phyloP scores from a whole-genome alignment of 2,797 vertebrate species.

The Phoxinus dragarum region DNA sequence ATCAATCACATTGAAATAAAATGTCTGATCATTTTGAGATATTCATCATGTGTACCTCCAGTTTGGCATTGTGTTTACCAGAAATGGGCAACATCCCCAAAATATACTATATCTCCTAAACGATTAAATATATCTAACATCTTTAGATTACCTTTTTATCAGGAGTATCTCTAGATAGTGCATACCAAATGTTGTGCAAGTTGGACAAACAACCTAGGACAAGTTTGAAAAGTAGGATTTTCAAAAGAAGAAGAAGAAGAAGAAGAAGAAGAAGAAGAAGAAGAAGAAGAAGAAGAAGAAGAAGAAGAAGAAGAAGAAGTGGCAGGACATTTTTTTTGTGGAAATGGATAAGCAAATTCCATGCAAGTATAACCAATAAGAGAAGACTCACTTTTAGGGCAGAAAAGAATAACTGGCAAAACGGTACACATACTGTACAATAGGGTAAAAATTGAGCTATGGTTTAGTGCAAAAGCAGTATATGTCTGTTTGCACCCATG shows the following conservation, averaged over 20 bases:
- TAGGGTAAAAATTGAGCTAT: neutral
- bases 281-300: too few relatives aligned
- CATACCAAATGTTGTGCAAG: neutral
- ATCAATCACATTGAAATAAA: neutral
- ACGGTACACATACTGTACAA: neutral
- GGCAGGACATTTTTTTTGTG: neutral
- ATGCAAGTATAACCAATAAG: neutral
- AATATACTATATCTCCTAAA: too few relatives aligned
- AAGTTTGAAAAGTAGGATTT: neutral
- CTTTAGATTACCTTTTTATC: neutral
- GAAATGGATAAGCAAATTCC: neutral
- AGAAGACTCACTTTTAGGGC: neutral
- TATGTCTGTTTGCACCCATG: neutral
- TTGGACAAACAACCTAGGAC: neutral
- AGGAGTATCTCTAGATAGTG: neutral
- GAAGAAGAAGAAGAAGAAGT: neutral
- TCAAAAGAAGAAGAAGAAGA: too few relatives aligned
- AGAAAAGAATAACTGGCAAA: neutral
- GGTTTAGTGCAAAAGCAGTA: neutral
- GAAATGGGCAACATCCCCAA: neutral
- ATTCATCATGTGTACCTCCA: neutral
- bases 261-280: neutral
- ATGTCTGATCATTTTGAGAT: neutral
- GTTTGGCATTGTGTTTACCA: neutral
- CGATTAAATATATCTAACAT: too few relatives aligned